Percentiles rank a stretch among this genome's conserved stretches.
Conservation (phyloP, 1,140 invertebrate genomes). For the Megathymus violae region DNA sequence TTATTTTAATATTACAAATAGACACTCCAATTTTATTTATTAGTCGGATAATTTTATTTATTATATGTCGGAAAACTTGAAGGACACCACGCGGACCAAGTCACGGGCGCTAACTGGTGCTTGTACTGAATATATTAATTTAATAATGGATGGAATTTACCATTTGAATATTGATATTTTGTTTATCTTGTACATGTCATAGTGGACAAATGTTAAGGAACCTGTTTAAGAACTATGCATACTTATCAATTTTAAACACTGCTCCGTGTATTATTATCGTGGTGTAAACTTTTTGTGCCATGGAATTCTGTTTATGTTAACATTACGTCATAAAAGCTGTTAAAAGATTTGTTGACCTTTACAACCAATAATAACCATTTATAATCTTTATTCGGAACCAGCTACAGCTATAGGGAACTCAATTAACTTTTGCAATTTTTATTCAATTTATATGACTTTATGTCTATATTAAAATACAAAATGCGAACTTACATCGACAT, state of each 20-base stretch:
- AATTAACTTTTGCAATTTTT: too few species aligned
- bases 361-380: not conserved
- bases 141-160: not conserved
- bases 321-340: constrained; percentile 18
- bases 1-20: too few species aligned
- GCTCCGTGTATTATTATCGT: not conserved
- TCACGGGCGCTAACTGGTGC: too few species aligned
- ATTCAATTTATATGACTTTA: too few species aligned
- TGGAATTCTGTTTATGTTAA: constrained; percentile 27
- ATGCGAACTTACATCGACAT: too few species aligned
- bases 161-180: not conserved
- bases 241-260: constrained; percentile 1
- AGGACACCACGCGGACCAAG: too few species aligned
- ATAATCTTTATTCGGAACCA: constrained; percentile 14
- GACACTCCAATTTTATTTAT: too few species aligned
- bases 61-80: too few species aligned
- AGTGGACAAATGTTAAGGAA: constrained; percentile 12
- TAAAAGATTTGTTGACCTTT: constrained; percentile 5
- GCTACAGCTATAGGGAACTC: not conserved
- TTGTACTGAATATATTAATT: not conserved
- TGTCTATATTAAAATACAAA: too few species aligned
- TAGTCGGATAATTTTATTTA: too few species aligned
- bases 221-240: constrained; percentile 22
- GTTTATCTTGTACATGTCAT: constrained; percentile 11
- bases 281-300: constrained; percentile 6